phyloP scores from a whole-genome alignment of 2,888 invertebrate species.

The Tetrapedia diversipes region DNA sequence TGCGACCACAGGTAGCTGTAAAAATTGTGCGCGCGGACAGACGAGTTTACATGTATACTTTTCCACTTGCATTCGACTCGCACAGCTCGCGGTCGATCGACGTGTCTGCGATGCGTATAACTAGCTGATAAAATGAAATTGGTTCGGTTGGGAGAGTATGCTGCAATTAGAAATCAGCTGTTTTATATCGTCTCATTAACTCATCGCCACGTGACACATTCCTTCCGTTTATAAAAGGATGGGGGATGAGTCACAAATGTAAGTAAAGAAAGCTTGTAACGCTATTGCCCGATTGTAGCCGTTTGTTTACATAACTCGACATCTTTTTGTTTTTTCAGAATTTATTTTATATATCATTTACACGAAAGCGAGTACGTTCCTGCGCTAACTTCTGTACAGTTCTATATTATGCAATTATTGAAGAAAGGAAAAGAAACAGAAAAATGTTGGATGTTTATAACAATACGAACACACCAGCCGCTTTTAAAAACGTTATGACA shows the following conservation, averaged over 20 bases:
- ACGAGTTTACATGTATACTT: background rate
- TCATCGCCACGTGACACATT: slow-evolving; percentile 4
- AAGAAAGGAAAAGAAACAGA: background rate
- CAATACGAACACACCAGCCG: background rate
- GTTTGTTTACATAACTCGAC: slow-evolving; percentile 35
- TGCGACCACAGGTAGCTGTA: slow-evolving; percentile 1
- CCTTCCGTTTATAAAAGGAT: slow-evolving; percentile 22
- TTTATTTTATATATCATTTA: slow-evolving; percentile 6
- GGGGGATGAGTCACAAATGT: slow-evolving; percentile 31
- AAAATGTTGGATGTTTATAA: background rate
- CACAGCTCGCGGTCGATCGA: no score
- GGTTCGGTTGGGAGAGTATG: background rate
- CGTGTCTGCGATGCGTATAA: no score
- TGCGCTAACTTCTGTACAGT: background rate
- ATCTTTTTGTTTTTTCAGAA: slow-evolving; percentile 10
- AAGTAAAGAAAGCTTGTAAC: slow-evolving; percentile 39
- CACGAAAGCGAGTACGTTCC: background rate
- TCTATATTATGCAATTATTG: background rate
- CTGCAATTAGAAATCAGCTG: slow-evolving; percentile 9
- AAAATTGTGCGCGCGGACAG: slow-evolving; percentile 29
- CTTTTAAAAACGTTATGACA: background rate
- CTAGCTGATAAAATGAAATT: background rate
- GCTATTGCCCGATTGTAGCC: slow-evolving; percentile 13
- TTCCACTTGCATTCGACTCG: background rate
- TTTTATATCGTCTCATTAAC: slow-evolving; percentile 14